phyloP scores from a whole-genome alignment of 2,797 vertebrate species.

The Anniella stebbinsi region DNA sequence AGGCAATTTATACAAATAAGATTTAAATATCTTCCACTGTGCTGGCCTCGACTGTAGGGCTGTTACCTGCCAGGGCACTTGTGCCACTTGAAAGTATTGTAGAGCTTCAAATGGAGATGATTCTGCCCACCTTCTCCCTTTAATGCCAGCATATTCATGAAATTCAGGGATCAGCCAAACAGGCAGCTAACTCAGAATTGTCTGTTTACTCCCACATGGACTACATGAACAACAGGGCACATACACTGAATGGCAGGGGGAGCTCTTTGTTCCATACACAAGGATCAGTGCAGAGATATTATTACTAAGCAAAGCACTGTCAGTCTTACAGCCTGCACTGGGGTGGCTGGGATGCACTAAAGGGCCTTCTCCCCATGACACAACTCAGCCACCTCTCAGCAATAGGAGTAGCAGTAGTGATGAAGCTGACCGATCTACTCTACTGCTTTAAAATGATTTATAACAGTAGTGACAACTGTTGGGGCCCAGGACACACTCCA shows the following conservation, averaged over 20 bases:
- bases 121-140: slow-evolving; percentile 26
- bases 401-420: no score
- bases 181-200: slow-evolving; percentile 15
- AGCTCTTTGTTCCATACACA: neutral
- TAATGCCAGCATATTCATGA: rapidly evolving
- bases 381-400: neutral
- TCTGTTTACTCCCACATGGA: neutral
- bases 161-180: slow-evolving; percentile 32
- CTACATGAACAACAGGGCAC: neutral
- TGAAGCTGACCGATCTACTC: no score
- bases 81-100: slow-evolving; percentile 64
- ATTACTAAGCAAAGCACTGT: neutral
- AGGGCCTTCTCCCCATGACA: neutral
- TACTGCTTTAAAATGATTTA: no score
- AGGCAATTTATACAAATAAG: slow-evolving; percentile 68
- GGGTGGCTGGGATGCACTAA: neutral
- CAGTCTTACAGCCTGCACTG: neutral
- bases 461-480: no score
- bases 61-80: neutral
- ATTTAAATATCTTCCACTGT: slow-evolving; percentile 57
- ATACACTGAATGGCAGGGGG: neutral
- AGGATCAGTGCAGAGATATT: neutral
- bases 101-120: slow-evolving; percentile 55
- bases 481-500: no score
- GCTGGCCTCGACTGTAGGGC: slow-evolving; percentile 45